Base-by-base conservation (phyloP, 2,113 vertebrate species). In the Salvelinus alpinus region DNA sequence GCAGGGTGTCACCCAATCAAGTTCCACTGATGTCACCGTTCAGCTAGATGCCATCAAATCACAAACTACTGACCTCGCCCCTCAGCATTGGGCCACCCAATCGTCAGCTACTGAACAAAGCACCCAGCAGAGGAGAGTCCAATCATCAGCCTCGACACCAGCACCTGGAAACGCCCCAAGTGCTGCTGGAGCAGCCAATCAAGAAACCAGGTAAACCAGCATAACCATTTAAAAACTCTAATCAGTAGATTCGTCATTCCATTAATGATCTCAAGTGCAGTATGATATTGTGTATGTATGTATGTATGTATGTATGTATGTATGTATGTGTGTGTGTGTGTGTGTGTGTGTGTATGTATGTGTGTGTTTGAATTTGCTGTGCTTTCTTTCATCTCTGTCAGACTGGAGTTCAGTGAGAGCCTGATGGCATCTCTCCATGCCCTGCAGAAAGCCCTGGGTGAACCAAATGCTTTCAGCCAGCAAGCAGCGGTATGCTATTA, bases 371-470 rank as follows among this genome's bases (percentile, higher is more conserved):
- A 29, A 47, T 65, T 29, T 74, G 69, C 20, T 5, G 25, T 27
- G 44, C 74, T 60, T 25, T 57, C 4, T 62, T 70, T 38, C 27
- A 65, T 57, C 64, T 27, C 54, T 76, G 79, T 75, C 88, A 94
- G 93, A 73, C 72, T 91, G 74, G 91, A 93, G 71, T 72, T 96
- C 44, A 95, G 93, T 64, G 93, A 94, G 0, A 88, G 90, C 60
- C 91, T 96, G 78, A 92, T 93, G 86, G 92, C 93, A 5, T 93
- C 95, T 66, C 95, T 96, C 72, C 76, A 89, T 44, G 84, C 88
- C 74, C 88, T 97, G 80, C 94, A 96, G 88, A 96, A 93, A 83
- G 94, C 94, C 69, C 87, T 97, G 64, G 93, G 93, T 62, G 94
- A 94, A 25, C 87, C 93, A 9, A 94, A 91, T 1, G 92, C 93